Evolutionary conservation across 1,140 invertebrate species (phyloP).

Genomic region (Latrodectus geometricus): DNA sequence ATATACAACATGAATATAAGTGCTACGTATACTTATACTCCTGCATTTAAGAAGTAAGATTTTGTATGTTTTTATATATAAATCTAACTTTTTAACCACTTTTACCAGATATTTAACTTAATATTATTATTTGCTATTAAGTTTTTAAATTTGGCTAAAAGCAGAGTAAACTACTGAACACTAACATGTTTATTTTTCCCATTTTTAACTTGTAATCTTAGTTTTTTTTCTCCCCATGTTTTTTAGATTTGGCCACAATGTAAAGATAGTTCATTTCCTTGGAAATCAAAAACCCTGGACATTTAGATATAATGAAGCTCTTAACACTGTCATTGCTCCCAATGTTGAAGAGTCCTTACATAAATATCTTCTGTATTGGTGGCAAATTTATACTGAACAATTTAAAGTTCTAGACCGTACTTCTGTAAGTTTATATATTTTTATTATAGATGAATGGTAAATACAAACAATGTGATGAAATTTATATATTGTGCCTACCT

Average conservation of each 20-base stretch:
- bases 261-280: constrained; percentile 98
- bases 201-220: not conserved
- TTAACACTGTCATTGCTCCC: constrained; percentile 73
- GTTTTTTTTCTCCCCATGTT: constrained; percentile 30
- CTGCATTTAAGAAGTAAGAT: constrained; percentile 95
- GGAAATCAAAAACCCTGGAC: constrained; percentile 90
- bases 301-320: constrained; percentile 83
- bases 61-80: not conserved
- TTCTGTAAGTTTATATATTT: constrained; percentile 63
- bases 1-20: constrained; percentile 97
- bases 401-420: constrained; percentile 82
- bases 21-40: constrained; percentile 95
- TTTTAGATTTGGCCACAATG: constrained; percentile 85
- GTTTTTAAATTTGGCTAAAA: no score
- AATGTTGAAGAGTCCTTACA: constrained; percentile 17
- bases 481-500: no score
- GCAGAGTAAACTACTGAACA: not conserved
- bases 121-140: no score
- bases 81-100: no score
- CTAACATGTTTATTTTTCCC: constrained; percentile 4
- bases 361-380: constrained; percentile 63
- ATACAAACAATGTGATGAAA: no score
- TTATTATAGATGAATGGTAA: no score
- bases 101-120: no score
- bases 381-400: constrained; percentile 72